These are phyloP conservation scores for Corbicula japonica DNA, from an alignment of 2,888 invertebrate species.

Conservation along the genomic window DNA sequence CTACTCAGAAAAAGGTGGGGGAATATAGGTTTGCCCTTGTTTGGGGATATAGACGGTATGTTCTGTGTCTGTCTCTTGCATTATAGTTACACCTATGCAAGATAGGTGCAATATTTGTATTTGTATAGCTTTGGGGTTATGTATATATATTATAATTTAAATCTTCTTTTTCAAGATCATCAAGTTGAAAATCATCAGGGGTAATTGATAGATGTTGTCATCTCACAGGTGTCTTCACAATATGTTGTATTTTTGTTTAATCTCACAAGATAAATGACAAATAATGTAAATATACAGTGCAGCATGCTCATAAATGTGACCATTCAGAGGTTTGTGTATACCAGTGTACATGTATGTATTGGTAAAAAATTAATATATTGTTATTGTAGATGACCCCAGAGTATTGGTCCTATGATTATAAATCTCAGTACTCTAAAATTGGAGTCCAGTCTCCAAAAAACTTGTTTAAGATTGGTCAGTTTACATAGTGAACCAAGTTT, in stretches of 20 bases:
- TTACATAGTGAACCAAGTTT: too few relatives aligned
- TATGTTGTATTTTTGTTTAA: not conserved
- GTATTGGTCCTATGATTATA: too few relatives aligned
- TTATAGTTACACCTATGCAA: too few relatives aligned
- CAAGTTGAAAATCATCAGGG: not conserved
- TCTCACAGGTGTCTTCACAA: not conserved
- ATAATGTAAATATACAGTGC: not conserved
- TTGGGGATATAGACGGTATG: not conserved
- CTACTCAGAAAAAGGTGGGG: too few relatives aligned
- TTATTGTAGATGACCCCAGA: not conserved
- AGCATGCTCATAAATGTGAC: not conserved
- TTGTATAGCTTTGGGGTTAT: too few relatives aligned
- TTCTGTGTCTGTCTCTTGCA: not conserved
- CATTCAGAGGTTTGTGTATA: not conserved
- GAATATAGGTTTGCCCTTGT: too few relatives aligned
- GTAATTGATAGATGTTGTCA: conserved; percentile 14
- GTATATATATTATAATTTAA: not conserved
- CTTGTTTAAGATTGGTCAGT: too few relatives aligned
- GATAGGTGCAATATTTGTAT: too few relatives aligned
- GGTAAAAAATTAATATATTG: not conserved
- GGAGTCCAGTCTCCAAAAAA: too few relatives aligned
- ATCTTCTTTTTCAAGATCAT: not conserved
- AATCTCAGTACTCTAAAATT: too few relatives aligned
- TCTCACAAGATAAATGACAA: not conserved
- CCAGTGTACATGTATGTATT: not conserved